phyloP scores from a whole-genome alignment of 2,888 invertebrate genomes.

The Macrosiphum euphorbiae region DNA sequence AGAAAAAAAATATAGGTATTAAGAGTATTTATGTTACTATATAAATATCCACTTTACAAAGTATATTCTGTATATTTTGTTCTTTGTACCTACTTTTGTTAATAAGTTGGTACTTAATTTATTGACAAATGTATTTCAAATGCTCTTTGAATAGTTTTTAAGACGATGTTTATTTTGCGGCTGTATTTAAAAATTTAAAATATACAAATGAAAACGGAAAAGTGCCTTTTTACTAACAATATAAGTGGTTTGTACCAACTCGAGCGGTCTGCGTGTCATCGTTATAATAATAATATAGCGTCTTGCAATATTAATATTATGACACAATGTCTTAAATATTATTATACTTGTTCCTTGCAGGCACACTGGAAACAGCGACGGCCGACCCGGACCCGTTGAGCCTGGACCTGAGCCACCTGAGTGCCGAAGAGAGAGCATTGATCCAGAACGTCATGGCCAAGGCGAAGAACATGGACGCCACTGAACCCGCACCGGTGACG shows the following conservation, averaged over 20 bases:
- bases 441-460: slow-evolving; percentile 77
- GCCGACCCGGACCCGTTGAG: slow-evolving; percentile 65
- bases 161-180: not conserved
- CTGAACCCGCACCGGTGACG: not conserved
- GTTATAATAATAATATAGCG: too few species aligned
- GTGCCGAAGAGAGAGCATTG: slow-evolving; percentile 75
- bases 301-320: not conserved
- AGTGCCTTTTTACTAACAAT: not conserved
- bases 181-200: not conserved
- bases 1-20: not conserved
- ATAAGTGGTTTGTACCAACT: not conserved
- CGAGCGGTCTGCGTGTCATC: not conserved
- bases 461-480: slow-evolving; percentile 73
- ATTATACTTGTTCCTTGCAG: slow-evolving; percentile 17
- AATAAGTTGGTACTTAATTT: not conserved
- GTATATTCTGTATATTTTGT: not conserved
- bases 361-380: not conserved
- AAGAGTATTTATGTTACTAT: not conserved
- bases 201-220: not conserved
- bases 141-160: not conserved
- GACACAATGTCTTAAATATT: not conserved
- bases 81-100: not conserved
- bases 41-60: not conserved
- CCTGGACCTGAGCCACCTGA: slow-evolving; percentile 74
- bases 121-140: not conserved